phyloP scores from a whole-genome alignment of 2,797 vertebrate genomes.

The Pempheris klunzingeri region DNA sequence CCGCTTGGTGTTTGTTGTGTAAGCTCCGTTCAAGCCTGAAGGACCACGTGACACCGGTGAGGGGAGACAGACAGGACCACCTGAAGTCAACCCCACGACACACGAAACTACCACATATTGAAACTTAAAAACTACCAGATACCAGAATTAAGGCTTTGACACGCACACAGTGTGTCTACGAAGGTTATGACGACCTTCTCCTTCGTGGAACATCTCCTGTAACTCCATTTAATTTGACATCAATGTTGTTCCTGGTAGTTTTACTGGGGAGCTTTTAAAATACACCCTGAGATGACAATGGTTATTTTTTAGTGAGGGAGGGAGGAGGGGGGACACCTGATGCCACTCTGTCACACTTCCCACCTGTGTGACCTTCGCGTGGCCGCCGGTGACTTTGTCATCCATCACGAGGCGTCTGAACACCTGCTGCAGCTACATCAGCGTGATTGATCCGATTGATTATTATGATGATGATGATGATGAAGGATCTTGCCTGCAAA shows the following conservation, averaged over 20 bases:
- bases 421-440: constrained; percentile 22
- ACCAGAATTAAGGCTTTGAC: neutral
- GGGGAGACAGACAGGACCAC: constrained; percentile 32
- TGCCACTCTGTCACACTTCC: constrained; percentile 23
- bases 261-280: neutral
- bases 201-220: neutral
- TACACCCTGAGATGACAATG: neutral
- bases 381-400: constrained; percentile 74
- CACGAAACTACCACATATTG: neutral
- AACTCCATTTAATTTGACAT: neutral
- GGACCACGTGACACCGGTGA: constrained; percentile 28
- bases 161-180: neutral
- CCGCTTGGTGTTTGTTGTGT: constrained; percentile 62
- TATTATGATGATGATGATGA: too few species aligned
- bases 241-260: neutral
- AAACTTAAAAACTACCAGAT: neutral
- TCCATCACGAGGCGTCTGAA: constrained; percentile 40
- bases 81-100: neutral
- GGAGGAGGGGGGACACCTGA: too few species aligned
- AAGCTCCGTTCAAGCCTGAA: constrained; percentile 39
- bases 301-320: constrained; percentile 9
- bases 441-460: neutral
- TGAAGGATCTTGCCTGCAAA: too few species aligned
- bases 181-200: constrained; percentile 49
- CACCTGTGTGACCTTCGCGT: constrained; percentile 83